Percentiles rank a stretch among this genome's conserved stretches.
Conservation (phyloP, 2,888 invertebrate genomes). For the Andrena haemorrhoa region DNA sequence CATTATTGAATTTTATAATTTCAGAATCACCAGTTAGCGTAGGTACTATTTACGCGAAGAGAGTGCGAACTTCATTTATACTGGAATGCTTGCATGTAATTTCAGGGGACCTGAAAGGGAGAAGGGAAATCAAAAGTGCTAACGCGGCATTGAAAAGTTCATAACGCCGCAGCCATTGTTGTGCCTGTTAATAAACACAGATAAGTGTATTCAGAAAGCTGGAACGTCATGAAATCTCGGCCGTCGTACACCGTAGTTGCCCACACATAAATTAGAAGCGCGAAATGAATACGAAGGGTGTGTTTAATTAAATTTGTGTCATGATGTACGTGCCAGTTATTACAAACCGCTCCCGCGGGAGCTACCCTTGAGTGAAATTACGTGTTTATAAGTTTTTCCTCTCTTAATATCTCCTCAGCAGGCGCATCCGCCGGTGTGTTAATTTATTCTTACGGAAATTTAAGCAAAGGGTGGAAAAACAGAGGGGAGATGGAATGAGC, state of each 20-base stretch:
- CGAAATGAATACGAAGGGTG: conserved; percentile 78
- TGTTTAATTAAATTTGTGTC: conserved; percentile 84
- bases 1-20: too few species aligned
- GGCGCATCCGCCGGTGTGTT: conserved; percentile 36
- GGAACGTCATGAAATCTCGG: conserved; percentile 69
- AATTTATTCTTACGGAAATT: conserved; percentile 54
- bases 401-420: conserved; percentile 35
- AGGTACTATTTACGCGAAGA: neutral
- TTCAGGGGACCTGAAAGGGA: neutral
- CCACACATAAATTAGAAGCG: conserved; percentile 82
- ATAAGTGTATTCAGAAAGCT: conserved; percentile 58
- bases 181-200: conserved; percentile 61
- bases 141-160: conserved; percentile 42
- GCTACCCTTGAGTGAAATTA: conserved; percentile 62
- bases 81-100: neutral
- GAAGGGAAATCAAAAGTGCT: conserved; percentile 21
- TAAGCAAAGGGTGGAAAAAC: neutral
- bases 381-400: conserved; percentile 69
- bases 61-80: neutral
- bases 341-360: conserved; percentile 69
- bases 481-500: neutral
- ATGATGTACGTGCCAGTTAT: conserved; percentile 81
- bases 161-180: conserved; percentile 38
- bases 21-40: too few species aligned
- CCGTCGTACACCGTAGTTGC: conserved; percentile 77